A percentile compares a stretch with the other conserved stretches of the same genome.
Conservation (phyloP, 2,888 invertebrate species). For the Lasioglossum leucozonium region DNA sequence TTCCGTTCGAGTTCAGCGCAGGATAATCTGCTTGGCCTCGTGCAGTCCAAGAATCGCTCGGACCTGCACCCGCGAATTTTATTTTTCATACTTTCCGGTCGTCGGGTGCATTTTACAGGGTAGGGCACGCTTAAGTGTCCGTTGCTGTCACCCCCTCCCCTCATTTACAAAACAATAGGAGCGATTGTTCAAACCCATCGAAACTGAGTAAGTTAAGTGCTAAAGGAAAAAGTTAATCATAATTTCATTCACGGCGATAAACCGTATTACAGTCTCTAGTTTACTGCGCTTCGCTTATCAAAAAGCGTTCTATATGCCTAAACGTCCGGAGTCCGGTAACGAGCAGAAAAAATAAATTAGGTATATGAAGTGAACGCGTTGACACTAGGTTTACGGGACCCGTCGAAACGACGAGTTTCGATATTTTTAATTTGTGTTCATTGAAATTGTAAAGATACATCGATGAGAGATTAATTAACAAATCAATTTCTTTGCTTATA, state of each 20-base stretch:
- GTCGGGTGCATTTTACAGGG: neutral
- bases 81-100: neutral
- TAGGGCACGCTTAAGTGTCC: neutral
- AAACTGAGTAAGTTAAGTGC: too few relatives aligned
- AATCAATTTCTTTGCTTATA: too few relatives aligned
- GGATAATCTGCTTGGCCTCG: constrained; percentile 17
- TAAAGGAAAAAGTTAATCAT: too few relatives aligned
- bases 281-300: neutral
- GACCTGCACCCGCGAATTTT: neutral
- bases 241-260: neutral
- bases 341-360: neutral
- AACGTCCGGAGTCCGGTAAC: neutral
- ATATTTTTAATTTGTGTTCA: too few relatives aligned
- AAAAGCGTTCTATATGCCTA: neutral
- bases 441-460: too few relatives aligned
- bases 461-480: too few relatives aligned
- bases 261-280: neutral
- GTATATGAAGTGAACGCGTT: neutral
- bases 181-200: too few relatives aligned
- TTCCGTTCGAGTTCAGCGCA: constrained; percentile 20
- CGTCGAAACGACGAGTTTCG: too few relatives aligned
- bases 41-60: neutral
- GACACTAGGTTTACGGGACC: too few relatives aligned
- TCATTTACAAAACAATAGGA: too few relatives aligned
- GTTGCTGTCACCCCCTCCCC: too few relatives aligned